These are phyloP conservation scores for Hypolimnas misippus DNA, from an alignment of 2,888 invertebrate genomes.

Conservation along the genomic window DNA sequence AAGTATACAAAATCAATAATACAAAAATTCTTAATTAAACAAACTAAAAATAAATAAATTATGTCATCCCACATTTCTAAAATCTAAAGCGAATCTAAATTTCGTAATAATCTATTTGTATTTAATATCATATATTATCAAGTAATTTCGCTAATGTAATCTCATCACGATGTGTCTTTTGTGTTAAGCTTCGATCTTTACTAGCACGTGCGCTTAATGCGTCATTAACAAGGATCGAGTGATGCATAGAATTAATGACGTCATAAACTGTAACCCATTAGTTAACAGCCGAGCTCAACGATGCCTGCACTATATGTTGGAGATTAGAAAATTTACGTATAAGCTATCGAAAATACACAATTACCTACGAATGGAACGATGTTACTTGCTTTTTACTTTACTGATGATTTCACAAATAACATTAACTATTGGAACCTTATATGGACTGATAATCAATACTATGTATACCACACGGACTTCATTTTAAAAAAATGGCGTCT, in stretches of 20 bases:
- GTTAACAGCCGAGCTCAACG: constrained; percentile 15
- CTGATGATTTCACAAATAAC: neutral
- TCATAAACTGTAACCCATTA: constrained; percentile 35
- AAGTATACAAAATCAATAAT: too few relatives aligned
- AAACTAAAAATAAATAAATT: too few relatives aligned
- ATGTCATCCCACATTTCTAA: neutral
- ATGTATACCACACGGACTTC: too few relatives aligned
- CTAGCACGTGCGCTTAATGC: constrained; percentile 23
- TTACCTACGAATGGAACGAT: neutral
- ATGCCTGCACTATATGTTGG: neutral
- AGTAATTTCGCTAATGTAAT: constrained; percentile 4
- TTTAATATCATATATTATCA: neutral
- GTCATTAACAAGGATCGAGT: constrained; percentile 30
- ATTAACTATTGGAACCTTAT: too few relatives aligned
- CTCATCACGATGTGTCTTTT: constrained; percentile 14
- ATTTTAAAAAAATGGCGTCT: too few relatives aligned
- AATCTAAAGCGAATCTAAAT: too few relatives aligned
- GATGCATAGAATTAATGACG: constrained; percentile 34
- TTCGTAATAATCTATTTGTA: too few relatives aligned
- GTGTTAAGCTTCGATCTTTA: constrained; percentile 18
- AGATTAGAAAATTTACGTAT: constrained; percentile 1
- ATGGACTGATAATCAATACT: too few relatives aligned
- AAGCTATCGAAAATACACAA: neutral
- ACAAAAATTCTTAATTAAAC: too few relatives aligned
- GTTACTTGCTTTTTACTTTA: neutral